phyloP scores from a whole-genome alignment of 2,888 invertebrate species.

The Vanessa cardui region DNA sequence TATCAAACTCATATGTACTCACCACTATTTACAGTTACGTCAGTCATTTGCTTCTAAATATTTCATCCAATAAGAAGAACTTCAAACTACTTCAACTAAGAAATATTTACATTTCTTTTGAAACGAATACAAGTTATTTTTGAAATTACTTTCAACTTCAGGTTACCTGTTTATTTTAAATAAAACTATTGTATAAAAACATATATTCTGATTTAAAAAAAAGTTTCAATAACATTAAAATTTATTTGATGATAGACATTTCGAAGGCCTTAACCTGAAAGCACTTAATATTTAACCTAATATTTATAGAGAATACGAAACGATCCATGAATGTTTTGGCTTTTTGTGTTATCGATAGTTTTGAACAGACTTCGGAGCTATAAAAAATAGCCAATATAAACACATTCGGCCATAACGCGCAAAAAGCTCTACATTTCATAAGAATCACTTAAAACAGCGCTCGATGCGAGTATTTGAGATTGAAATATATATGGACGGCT shows the following conservation, averaged over 20 bases:
- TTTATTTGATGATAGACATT: conserved; percentile 1
- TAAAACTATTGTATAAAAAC: background rate
- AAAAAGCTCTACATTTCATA: conserved; percentile 7
- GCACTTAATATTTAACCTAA: conserved; percentile 20
- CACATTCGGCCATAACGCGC: conserved; percentile 1
- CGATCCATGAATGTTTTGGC: conserved; percentile 12
- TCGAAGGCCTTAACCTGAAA: conserved; percentile 18
- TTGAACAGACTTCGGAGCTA: conserved; percentile 16
- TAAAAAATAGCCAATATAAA: conserved; percentile 20
- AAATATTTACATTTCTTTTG: no score
- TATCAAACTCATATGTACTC: no score
- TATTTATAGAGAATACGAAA: conserved; percentile 13
- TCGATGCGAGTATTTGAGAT: no score
- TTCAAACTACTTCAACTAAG: no score
- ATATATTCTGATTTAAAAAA: conserved; percentile 11
- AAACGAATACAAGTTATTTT: no score
- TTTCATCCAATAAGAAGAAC: no score
- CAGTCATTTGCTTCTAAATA: no score
- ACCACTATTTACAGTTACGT: no score
- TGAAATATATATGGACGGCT: no score
- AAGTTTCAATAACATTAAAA: conserved; percentile 18
- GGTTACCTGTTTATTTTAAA: no score
- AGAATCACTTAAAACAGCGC: background rate
- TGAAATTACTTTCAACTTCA: no score
- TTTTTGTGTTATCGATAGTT: conserved; percentile 19